A percentile compares a stretch with the other conserved stretches of the same genome.
These are phyloP conservation scores for Listrodromus nycthemerus DNA, from an alignment of 2,888 invertebrate species.

Conservation along the genomic window DNA sequence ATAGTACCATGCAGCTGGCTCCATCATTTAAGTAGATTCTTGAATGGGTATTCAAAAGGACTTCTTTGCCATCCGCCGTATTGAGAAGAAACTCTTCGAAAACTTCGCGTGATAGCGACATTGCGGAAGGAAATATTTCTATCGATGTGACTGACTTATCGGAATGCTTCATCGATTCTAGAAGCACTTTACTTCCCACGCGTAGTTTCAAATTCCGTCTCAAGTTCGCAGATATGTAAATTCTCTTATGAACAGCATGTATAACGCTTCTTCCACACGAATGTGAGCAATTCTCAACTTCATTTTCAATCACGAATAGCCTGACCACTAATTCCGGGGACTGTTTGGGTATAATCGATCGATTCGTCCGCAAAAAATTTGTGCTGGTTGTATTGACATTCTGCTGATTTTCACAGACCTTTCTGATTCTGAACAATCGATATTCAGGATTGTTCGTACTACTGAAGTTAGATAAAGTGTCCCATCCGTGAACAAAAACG, in stretches of 20 bases:
- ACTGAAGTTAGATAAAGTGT: slow-evolving; percentile 67
- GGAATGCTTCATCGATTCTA: slow-evolving; percentile 83
- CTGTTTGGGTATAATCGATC: slow-evolving; percentile 58
- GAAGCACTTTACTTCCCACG: slow-evolving; percentile 86
- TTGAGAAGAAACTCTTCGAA: slow-evolving; percentile 83
- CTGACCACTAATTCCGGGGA: slow-evolving; percentile 73
- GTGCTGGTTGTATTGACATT: slow-evolving; percentile 63
- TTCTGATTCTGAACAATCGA: slow-evolving; percentile 75
- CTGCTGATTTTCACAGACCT: slow-evolving; percentile 72
- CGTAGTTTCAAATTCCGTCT: slow-evolving; percentile 86
- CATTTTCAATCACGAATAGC: slow-evolving; percentile 78
- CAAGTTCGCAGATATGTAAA: slow-evolving; percentile 86
- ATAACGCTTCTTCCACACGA: slow-evolving; percentile 46
- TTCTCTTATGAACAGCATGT: slow-evolving; percentile 79
- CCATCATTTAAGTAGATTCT: slow-evolving; percentile 78
- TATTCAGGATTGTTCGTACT: slow-evolving; percentile 35
- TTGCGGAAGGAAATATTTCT: slow-evolving; percentile 84
- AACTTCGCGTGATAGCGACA: slow-evolving; percentile 72
- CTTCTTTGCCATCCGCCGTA: slow-evolving; percentile 84
- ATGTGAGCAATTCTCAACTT: slow-evolving; percentile 67
- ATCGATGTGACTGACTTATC: slow-evolving; percentile 84
- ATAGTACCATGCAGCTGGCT: slow-evolving; percentile 70
- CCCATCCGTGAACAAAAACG: slow-evolving; percentile 80
- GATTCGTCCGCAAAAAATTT: slow-evolving; percentile 67
- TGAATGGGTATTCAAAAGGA: slow-evolving; percentile 86